A percentile compares a stretch with the other conserved stretches of the same genome.
Conservation (phyloP, 2,888 invertebrate species). For the Cenopis cana region DNA sequence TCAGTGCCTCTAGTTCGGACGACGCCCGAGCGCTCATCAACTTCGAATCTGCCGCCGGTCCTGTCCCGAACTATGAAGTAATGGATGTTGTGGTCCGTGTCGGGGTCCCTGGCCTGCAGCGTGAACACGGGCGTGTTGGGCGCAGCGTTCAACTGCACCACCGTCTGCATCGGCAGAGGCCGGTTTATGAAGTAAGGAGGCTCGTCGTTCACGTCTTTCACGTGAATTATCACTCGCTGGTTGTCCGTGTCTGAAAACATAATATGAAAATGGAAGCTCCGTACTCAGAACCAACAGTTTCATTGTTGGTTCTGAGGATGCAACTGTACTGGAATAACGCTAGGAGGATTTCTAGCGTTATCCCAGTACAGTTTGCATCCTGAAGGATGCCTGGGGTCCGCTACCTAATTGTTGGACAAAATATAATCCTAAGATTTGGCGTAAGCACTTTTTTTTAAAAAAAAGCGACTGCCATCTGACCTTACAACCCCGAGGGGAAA, state of each 20-base stretch:
- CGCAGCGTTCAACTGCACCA: conserved; percentile 97
- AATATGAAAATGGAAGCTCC: not conserved
- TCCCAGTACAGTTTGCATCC: too few species aligned
- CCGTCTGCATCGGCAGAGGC: conserved; percentile 98
- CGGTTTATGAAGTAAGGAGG: conserved; percentile 98
- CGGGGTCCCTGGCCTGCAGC: conserved; percentile 98
- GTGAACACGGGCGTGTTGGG: conserved; percentile 98
- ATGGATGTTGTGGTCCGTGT: conserved; percentile 97
- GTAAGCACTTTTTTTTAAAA: too few species aligned
- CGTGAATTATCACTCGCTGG: conserved; percentile 97
- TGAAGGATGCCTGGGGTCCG: too few species aligned
- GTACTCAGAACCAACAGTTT: not conserved
- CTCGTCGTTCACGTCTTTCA: conserved; percentile 98
- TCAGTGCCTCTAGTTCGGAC: conserved; percentile 96
- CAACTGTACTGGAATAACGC: too few species aligned
- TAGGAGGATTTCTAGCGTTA: too few species aligned
- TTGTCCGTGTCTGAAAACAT: conserved; percentile 94
- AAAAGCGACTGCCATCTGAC: too few species aligned
- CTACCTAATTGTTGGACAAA: too few species aligned
- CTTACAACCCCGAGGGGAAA: too few species aligned
- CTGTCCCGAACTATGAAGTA: conserved; percentile 97
- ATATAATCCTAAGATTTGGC: too few species aligned
- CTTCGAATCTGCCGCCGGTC: conserved; percentile 92
- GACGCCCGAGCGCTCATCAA: conserved; percentile 96
- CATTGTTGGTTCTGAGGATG: too few species aligned